A percentile compares a stretch with the other conserved stretches of the same genome.
Evolutionary conservation across 2,797 vertebrate species (phyloP).

Genomic region (Falco naumanni): DNA sequence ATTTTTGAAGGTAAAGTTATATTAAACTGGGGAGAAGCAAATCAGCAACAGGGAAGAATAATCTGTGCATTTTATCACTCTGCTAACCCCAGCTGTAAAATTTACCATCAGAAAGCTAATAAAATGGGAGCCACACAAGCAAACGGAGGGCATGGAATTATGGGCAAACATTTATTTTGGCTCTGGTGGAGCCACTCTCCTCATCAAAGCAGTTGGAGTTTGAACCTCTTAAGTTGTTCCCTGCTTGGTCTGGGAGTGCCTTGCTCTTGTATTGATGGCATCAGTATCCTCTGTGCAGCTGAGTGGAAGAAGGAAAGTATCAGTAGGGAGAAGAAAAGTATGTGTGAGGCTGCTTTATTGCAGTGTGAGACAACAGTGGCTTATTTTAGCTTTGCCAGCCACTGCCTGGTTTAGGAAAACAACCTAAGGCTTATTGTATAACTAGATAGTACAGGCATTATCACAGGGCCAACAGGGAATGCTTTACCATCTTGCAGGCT

Average conservation of each 20-base stretch:
- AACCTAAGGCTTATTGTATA: slow-evolving; percentile 49
- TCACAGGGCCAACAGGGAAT: background rate
- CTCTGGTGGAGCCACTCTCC: slow-evolving; percentile 7
- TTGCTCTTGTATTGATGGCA: background rate
- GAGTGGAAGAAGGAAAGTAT: background rate
- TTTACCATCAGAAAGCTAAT: slow-evolving; percentile 43
- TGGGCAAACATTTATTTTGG: slow-evolving; percentile 68
- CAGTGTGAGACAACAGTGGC: background rate
- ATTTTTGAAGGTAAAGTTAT: background rate
- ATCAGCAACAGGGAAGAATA: background rate
- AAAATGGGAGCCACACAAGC: slow-evolving; percentile 34
- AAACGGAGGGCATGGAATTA: slow-evolving; percentile 5
- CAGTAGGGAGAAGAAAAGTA: background rate
- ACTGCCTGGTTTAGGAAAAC: slow-evolving; percentile 13
- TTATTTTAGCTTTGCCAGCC: slow-evolving; percentile 35
- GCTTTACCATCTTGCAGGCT: slow-evolving; percentile 7
- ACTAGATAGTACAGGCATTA: slow-evolving; percentile 21
- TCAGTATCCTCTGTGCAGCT: background rate
- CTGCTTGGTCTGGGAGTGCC: background rate
- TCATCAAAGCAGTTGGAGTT: slow-evolving; percentile 44
- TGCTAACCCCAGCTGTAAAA: slow-evolving; percentile 56
- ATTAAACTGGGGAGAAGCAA: background rate
- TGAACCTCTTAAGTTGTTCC: slow-evolving; percentile 35
- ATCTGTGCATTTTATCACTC: slow-evolving; percentile 39
- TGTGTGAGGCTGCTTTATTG: background rate